A percentile compares a stretch with the other conserved stretches of the same genome.
Evolutionary conservation across 2,113 vertebrate species (phyloP).

Genomic region (Oxyura jamaicensis): DNA sequence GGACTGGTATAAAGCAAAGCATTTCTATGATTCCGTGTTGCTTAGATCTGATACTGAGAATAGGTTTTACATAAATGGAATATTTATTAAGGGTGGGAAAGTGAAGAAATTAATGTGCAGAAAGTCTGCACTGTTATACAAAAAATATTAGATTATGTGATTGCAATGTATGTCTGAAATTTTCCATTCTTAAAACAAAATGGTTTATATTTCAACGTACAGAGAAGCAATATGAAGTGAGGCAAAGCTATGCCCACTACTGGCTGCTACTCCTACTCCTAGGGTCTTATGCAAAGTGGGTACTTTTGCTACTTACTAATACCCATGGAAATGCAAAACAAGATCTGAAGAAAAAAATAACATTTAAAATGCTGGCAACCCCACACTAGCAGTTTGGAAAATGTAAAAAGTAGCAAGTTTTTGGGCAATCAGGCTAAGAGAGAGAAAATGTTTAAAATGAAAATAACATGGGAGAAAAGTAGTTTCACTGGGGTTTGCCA

Average conservation of each 20-base stretch:
- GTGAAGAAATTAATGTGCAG: not conserved
- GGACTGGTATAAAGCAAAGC: not conserved
- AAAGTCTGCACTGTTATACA: not conserved
- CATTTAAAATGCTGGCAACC: rapidly evolving
- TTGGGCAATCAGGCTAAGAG: not conserved
- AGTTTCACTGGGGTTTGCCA: not conserved
- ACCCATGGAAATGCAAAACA: not conserved
- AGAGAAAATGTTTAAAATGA: not conserved
- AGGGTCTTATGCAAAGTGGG: not conserved
- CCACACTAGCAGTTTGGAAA: not conserved
- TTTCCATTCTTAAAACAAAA: not conserved
- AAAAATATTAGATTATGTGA: not conserved
- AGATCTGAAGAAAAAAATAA: not conserved
- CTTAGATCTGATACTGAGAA: not conserved
- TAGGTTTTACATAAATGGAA: not conserved
- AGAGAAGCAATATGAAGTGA: not conserved
- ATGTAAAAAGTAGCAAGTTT: not conserved
- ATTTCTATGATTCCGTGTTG: not conserved
- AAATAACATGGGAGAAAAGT: not conserved
- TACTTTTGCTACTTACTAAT: not conserved
- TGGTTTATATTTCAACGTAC: not conserved
- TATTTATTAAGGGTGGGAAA: not conserved
- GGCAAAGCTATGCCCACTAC: not conserved
- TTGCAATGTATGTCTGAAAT: not conserved
- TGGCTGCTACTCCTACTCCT: not conserved